Conservation (phyloP, 2,888 invertebrate genomes). For the Drosophila pseudotakahashii region DNA sequence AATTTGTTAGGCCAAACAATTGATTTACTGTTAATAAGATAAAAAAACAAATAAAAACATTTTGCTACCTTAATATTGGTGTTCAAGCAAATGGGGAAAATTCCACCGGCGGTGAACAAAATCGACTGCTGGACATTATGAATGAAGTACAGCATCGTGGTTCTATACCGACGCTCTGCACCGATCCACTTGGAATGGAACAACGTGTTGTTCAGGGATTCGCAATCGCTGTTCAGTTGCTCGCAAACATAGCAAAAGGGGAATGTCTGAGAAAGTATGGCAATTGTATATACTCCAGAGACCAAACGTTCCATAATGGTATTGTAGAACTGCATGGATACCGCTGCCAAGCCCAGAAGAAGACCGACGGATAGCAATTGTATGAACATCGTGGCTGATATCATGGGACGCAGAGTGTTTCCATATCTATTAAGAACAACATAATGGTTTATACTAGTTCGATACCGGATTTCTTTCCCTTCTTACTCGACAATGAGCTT, state of each 20-base stretch:
- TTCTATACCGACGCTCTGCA: conserved; percentile 46
- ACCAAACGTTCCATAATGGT: conserved; percentile 20
- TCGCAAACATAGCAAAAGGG: conserved; percentile 67
- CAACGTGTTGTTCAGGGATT: conserved; percentile 43
- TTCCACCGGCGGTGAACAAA: conserved; percentile 62
- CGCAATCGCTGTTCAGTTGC: conserved; percentile 47
- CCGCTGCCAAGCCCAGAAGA: conserved; percentile 52
- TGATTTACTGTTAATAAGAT: neutral
- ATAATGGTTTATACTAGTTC: neutral
- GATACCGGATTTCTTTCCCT: neutral
- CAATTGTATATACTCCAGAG: conserved; percentile 9
- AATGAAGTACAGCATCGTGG: conserved; percentile 54
- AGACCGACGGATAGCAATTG: conserved; percentile 59
- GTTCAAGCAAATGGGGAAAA: conserved; percentile 59
- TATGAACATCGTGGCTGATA: conserved; percentile 48
- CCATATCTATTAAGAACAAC: conserved; percentile 14
- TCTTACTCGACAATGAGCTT: conserved; percentile 18
- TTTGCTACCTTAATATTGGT: conserved; percentile 63
- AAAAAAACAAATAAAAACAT: no score
- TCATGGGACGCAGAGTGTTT: conserved; percentile 22
- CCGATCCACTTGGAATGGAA: conserved; percentile 67
- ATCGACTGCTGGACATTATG: conserved; percentile 62
- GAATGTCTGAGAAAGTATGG: conserved; percentile 54
- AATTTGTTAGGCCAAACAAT: neutral
- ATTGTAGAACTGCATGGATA: conserved; percentile 43